A percentile compares a stretch with the other conserved stretches of the same genome.
These are phyloP conservation scores for Rhabdornis inornatus DNA, from an alignment of 2,113 vertebrate genomes.

Conservation along the genomic window DNA sequence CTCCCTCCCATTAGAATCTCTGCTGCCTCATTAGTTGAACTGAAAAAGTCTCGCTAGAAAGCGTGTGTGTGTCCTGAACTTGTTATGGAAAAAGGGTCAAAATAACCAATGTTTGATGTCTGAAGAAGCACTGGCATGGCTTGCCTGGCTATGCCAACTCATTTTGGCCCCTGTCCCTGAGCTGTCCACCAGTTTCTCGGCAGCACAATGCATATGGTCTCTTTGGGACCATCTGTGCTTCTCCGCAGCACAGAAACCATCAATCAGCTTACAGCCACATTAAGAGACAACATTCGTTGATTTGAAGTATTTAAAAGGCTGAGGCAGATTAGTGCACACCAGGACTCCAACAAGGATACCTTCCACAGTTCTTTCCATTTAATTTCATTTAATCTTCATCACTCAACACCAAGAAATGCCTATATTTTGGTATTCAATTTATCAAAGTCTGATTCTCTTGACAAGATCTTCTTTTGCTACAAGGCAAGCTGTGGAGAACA, in stretches of 20 bases:
- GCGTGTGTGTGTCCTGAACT: not conserved
- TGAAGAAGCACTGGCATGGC: not conserved
- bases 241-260: not conserved
- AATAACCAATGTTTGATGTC: fast-evolving
- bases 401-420: not conserved
- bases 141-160: not conserved
- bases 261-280: not conserved
- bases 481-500: not conserved
- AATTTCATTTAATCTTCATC: not conserved
- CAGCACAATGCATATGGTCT: not conserved
- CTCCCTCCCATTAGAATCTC: not conserved
- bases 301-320: not conserved
- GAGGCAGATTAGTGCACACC: not conserved
- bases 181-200: not conserved
- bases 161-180: not conserved
- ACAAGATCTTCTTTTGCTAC: not conserved
- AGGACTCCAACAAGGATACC: not conserved
- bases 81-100: not conserved
- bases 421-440: not conserved
- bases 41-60: not conserved
- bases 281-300: not conserved
- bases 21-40: not conserved
- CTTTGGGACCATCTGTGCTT: not conserved
- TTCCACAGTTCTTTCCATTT: not conserved
- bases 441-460: not conserved